Conservation (phyloP, 2,888 invertebrate species). For the Machimus atricapillus region DNA sequence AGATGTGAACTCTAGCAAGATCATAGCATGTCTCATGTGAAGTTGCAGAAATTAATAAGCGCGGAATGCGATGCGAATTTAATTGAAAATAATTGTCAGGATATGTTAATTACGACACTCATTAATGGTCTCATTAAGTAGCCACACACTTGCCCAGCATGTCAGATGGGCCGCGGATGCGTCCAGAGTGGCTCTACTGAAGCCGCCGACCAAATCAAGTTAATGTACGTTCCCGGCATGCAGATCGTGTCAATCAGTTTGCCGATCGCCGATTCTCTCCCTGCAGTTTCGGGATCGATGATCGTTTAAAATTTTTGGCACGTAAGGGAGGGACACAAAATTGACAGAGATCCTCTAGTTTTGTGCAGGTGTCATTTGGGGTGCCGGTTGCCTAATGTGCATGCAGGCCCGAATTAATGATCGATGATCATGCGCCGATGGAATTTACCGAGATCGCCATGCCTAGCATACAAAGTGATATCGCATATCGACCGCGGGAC, state of each 20-base stretch:
- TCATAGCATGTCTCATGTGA: conserved; percentile 5
- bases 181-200: background rate
- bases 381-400: conserved; percentile 14
- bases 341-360: conserved; percentile 6
- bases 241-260: conserved; percentile 17
- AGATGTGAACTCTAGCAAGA: background rate
- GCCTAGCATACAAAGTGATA: background rate
- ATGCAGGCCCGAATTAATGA: background rate
- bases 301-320: conserved; percentile 29
- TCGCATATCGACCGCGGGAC: conserved; percentile 1
- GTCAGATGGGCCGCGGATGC: background rate
- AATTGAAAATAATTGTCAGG: conserved; percentile 37
- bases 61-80: background rate
- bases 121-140: conserved; percentile 30
- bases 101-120: conserved; percentile 30
- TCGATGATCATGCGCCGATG: conserved; percentile 12
- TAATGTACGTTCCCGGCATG: background rate
- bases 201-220: background rate
- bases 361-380: conserved; percentile 23
- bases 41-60: conserved; percentile 24
- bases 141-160: background rate
- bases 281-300: background rate
- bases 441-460: background rate
- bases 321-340: conserved; percentile 23
- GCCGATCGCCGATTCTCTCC: background rate